Base-by-base conservation (phyloP, 1,140 invertebrate species). In the Cydia fagiglandana region DNA sequence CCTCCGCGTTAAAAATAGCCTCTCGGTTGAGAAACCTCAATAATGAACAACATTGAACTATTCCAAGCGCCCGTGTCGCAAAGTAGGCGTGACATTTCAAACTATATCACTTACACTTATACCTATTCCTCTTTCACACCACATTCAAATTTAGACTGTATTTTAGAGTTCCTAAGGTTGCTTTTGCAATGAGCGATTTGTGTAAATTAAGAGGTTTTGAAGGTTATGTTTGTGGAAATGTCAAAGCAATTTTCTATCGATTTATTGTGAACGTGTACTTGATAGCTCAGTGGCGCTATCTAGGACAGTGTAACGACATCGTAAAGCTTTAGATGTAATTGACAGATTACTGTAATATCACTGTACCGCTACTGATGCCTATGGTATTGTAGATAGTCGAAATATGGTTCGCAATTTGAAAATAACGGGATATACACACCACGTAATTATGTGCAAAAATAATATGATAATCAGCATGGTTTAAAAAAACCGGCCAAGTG, bases 211-310 rank as follows among this genome's bases (percentile, higher is more conserved):
- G 56, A 24, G 20, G 9, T 61, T 2, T 24, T 20, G 7, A 24
- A 24, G 10, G 56, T 24, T 17, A 3, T 41, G 5, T 30, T n/a
- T 10, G 66, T 17, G 38, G 34, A 70, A 70, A 70, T 70, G 66
- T 70, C 66, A 70, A 70, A 70, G 66, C 9, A 70, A 70, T 70
- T 70, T 70, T 24, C 66, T 41, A 70, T 70, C 66, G 66, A 70
- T 70, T 70, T 70, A 70, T 70, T 70, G 66, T 38, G 34, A 70
- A 17, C 30, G 30, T 41, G 34, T 17, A 38, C 66, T 24, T 17
- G 34, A 70, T 70, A 41, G 15, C 15, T 15, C 30, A 15, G 34
- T 41, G 34, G 66, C 30, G 66, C 30, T 41, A 70, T 70, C 66
- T 70, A 45, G 66, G 66, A 70, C 66, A 38, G 66, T 38, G 34